A percentile compares a stretch with the other conserved stretches of the same genome.
These are phyloP conservation scores for Hyperoodon ampullatus DNA, from an alignment of 2,113 vertebrate species.

Conservation along the genomic window DNA sequence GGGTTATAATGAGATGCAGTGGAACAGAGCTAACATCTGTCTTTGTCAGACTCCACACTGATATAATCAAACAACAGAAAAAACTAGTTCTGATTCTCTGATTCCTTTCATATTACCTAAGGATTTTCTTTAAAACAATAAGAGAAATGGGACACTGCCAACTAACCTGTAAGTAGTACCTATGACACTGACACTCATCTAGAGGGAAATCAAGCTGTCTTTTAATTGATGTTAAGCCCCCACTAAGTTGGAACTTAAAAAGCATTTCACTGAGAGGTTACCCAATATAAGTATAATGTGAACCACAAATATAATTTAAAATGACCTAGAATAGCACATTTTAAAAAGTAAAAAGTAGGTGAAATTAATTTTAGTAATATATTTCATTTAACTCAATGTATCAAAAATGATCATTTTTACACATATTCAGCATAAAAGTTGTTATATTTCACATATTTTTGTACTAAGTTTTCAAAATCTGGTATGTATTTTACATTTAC, in stretches of 20 bases:
- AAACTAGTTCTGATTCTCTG: neutral
- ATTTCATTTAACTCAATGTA: neutral
- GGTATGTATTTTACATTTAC: neutral
- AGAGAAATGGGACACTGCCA: neutral
- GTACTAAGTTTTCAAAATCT: neutral
- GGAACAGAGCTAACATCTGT: neutral
- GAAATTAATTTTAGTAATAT: constrained; percentile 23
- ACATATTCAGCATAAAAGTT: neutral
- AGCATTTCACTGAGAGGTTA: neutral
- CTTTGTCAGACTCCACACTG: neutral
- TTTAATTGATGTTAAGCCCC: neutral
- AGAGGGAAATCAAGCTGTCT: constrained; percentile 8
- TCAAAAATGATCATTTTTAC: neutral
- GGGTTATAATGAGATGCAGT: neutral
- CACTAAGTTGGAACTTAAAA: neutral
- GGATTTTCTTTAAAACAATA: constrained; percentile 16
- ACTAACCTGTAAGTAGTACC: neutral
- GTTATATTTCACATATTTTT: constrained; percentile 1
- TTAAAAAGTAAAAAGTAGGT: constrained; percentile 13
- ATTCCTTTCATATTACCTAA: constrained; percentile 13
- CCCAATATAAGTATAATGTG: neutral
- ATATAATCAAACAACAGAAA: neutral
- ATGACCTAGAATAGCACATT: neutral
- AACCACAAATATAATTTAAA: neutral
- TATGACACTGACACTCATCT: neutral